Evolutionary conservation across 2,797 vertebrate genomes (phyloP), one percentile per base, ranked within the genome.

Genomic region (Poeciliopsis turneri): DNA sequence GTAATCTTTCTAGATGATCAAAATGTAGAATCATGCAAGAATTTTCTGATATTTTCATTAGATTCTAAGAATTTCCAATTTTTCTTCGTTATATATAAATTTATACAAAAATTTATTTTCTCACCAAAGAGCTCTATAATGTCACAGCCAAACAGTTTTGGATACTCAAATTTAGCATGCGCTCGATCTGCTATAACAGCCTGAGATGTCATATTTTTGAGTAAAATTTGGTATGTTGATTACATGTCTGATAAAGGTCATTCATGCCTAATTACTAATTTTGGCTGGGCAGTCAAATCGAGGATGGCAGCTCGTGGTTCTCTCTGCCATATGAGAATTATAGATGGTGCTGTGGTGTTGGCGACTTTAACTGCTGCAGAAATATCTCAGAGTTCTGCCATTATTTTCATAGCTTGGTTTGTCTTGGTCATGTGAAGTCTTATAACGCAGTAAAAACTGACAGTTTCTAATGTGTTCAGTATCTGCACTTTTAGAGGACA

Each of bases 181-280:
- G 9, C 30, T 64, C 12, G 2, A 33, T 53, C 49, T 36, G 2
- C 72, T 73, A 36, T 39, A 53, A 16, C 11, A 49, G 49, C 20
- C 30, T 53, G 68, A 70, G 20, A 43, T 12, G 23, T 69, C 66
- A 43, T 12, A n/a, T 39, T 33, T 49, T 28, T 18, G 30, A 73
- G 71, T 36, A 51, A 36, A 23, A 36, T n/a, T 39, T 2, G 47
- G 23, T 23, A 53, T 39, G 33, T 23, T 53, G 72, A 73, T 73
- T 73, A 53, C 72, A 73, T 39, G 72, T 73, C 72, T 73, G 72
- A 53, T 43, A 73, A 73, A 73, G 49, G 72, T 55, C 72, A 36
- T 53, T 53, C 49, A 73, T 53, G 43, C 47, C 49, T 53, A 39
- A 53, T 53, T 53, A 53, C 30, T 53, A 73, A 73, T 73, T 53